These are phyloP conservation scores for Drosophila kuntzei DNA, from an alignment of 2,888 invertebrate genomes.

Conservation along the genomic window DNA sequence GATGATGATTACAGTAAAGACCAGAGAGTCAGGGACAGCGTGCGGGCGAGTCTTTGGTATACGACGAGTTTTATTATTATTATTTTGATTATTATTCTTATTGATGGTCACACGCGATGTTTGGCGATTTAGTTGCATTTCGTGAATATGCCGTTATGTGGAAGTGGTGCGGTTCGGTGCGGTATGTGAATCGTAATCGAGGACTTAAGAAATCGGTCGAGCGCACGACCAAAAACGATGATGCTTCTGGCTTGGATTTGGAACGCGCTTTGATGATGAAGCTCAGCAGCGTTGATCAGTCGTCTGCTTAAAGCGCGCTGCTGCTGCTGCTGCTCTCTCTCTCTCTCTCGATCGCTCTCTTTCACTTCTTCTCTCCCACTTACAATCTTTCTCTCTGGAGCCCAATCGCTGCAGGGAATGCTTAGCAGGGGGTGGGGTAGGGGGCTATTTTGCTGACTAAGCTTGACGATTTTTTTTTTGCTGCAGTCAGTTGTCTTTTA, in stretches of 20 bases:
- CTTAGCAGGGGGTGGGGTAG: not conserved
- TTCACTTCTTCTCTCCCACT: not conserved
- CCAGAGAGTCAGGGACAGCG: conserved; percentile 21
- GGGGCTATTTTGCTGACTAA: conserved; percentile 46
- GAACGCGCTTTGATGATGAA: conserved; percentile 72
- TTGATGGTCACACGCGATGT: conserved; percentile 36
- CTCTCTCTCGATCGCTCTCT: conserved; percentile 12
- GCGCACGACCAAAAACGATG: conserved; percentile 72
- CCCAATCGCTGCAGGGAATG: not conserved
- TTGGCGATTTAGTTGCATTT: conserved; percentile 53
- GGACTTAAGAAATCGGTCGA: conserved; percentile 38
- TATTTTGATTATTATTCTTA: conserved; percentile 17
- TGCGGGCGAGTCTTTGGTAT: conserved; percentile 44
- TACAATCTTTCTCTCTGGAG: conserved; percentile 8
- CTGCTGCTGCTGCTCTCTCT: conserved; percentile 17
- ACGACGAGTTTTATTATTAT: conserved; percentile 25
- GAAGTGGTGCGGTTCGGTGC: not conserved
- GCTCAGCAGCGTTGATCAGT: conserved; percentile 61
- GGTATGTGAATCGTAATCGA: conserved; percentile 16
- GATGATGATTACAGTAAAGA: conserved; percentile 21
- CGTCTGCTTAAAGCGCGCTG: conserved; percentile 25
- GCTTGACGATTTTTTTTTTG: conserved; percentile 21
- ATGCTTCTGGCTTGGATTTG: conserved; percentile 74
- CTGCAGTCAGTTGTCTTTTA: conserved; percentile 4
- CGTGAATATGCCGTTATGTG: conserved; percentile 18